Base-by-base conservation (phyloP, 1,140 invertebrate genomes). In the Nymphalis io region DNA sequence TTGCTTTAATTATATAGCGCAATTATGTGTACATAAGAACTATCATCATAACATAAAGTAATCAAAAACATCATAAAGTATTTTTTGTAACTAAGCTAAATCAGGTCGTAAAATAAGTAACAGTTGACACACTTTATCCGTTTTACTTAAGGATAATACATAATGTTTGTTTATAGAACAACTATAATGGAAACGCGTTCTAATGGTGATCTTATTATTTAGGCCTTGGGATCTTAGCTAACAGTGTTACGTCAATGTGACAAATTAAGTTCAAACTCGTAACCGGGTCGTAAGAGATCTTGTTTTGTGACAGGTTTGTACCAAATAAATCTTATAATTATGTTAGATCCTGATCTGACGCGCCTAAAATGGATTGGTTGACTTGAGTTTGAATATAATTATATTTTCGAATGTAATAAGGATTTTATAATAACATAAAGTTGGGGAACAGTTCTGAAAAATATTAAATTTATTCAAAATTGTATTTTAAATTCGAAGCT, bases 121-220 rank as follows among this genome's bases (percentile, higher is more conserved):
- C 5, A 27, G 23, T 27, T 27, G 1, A 4, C 27, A 33, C 2
- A 33, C 6, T 33, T 2, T 33, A 33, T 33, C 4, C 27, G 27
- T 8, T 33, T 33, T 8, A 33, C 27, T 33, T 33, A 42, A 15
- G 15, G 12, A 15, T 42, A n/a, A 42, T 42, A 4, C 40, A 42
- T 42, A 15, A n/a, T 18, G 4, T 1, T 48, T 18, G 5, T 18
- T 48, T 48, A n/a, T 18, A 16, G n/a, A 16, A 6, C 8, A n/a
- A 11, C 11, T 12, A 58, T 23, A 66, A 51, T 66, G 63, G 63
- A 66, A 66, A 66, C 63, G 40, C 33, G 53, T 58, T 42, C 10
- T 66, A 59, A 66, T 69, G 79, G 59, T 80, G 79, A 84, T 79
- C 77, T 80, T 78, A 75, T 75, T 80, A 76, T 72, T 72, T 69